phyloP scores from a whole-genome alignment of 2,113 vertebrate genomes.

The Myrmophylax atrothorax region DNA sequence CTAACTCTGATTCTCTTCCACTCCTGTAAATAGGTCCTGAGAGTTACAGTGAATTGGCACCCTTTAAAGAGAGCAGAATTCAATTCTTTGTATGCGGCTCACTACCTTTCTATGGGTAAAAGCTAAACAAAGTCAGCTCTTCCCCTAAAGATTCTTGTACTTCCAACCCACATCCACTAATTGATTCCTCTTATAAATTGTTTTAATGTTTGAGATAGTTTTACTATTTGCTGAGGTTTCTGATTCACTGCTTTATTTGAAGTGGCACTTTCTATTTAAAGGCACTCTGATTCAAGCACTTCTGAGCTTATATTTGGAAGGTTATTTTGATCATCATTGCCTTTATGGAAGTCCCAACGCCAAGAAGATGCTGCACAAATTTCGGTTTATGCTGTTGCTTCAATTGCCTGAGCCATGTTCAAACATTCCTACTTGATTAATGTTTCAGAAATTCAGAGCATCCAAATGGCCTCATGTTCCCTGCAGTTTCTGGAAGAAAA shows the following conservation, averaged over 20 bases:
- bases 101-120: not conserved
- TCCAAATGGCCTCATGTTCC: not conserved
- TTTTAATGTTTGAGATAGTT: not conserved
- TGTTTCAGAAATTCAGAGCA: not conserved
- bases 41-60: not conserved
- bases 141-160: not conserved
- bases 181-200: not conserved
- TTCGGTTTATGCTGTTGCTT: not conserved
- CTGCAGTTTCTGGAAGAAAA: not conserved
- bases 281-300: not conserved
- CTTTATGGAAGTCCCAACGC: not conserved
- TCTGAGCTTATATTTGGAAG: not conserved
- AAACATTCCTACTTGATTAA: not conserved
- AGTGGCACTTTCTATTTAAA: conserved; percentile 24
- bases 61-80: not conserved
- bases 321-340: not conserved
- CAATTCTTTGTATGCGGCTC: not conserved
- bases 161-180: not conserved
- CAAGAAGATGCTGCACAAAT: not conserved
- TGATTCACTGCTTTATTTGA: conserved; percentile 37
- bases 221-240: not conserved
- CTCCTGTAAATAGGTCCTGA: not conserved
- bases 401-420: not conserved
- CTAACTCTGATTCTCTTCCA: not conserved
- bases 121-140: not conserved